Evolutionary conservation across 2,797 vertebrate genomes (phyloP).

Genomic region (Ateles fusciceps): DNA sequence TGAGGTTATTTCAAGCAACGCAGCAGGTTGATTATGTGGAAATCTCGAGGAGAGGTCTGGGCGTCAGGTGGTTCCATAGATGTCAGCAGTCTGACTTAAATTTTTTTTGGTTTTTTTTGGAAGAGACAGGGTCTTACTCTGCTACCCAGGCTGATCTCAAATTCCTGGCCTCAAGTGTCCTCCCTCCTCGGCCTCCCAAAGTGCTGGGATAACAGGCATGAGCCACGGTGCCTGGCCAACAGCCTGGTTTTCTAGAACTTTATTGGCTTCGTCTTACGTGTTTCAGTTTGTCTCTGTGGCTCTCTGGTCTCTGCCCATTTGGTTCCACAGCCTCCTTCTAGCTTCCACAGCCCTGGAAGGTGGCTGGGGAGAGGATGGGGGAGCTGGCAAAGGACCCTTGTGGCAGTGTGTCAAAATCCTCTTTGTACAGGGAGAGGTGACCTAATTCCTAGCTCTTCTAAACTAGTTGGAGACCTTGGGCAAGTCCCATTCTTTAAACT

Average conservation of each 20-base stretch:
- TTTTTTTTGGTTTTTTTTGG: no score
- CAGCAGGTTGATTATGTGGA: no score
- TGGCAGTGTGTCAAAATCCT: neutral
- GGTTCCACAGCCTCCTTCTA: neutral
- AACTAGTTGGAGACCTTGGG: neutral
- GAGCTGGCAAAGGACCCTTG: neutral
- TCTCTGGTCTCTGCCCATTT: neutral
- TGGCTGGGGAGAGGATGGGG: neutral
- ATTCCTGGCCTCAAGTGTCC: no score
- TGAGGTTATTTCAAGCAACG: accelerated
- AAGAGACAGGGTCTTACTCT: no score
- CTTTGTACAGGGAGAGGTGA: neutral
- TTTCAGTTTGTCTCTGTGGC: neutral
- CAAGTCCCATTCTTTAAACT: neutral
- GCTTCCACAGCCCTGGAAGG: neutral
- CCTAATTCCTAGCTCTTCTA: neutral
- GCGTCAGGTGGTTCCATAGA: neutral
- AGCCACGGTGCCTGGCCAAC: no score
- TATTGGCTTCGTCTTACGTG: neutral
- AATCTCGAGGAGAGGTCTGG: accelerated
- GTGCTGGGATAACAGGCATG: neutral
- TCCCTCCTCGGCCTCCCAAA: neutral
- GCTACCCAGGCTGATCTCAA: no score
- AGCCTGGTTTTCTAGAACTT: neutral
- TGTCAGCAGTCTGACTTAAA: neutral